These are phyloP conservation scores for Micrastur ruficollis DNA, from an alignment of 2,797 vertebrate genomes.

Conservation along the genomic window DNA sequence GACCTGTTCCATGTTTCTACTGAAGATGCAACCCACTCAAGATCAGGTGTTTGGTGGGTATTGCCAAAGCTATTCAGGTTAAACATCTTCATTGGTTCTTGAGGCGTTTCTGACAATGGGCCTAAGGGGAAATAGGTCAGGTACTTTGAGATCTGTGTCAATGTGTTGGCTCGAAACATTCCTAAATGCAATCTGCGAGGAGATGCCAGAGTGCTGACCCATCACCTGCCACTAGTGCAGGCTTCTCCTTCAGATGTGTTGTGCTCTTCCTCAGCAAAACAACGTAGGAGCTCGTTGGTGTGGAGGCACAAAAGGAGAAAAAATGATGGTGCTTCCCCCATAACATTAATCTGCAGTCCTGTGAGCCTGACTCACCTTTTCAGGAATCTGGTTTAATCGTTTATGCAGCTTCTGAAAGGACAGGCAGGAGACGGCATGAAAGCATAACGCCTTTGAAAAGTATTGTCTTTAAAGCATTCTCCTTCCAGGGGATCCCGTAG, in stretches of 20 bases:
- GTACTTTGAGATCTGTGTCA: constrained; percentile 17
- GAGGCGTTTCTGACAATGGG: background rate
- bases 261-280: background rate
- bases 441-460: background rate
- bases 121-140: constrained; percentile 23
- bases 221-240: background rate
- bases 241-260: background rate
- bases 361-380: background rate
- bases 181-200: background rate
- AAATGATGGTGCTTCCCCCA: background rate
- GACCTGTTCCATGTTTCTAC: background rate
- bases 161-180: constrained; percentile 22
- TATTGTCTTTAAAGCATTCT: background rate
- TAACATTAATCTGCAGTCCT: background rate
- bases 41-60: background rate
- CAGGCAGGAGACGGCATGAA: background rate
- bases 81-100: background rate
- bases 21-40: background rate
- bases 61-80: constrained; percentile 21
- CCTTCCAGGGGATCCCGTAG: background rate
- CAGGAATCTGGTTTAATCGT: background rate
- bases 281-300: accelerated
- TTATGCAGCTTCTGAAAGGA: background rate
- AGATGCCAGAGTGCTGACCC: background rate
- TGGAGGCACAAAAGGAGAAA: background rate